phyloP scores from a whole-genome alignment of 2,113 vertebrate genomes.

The Lophochroa leadbeateri region DNA sequence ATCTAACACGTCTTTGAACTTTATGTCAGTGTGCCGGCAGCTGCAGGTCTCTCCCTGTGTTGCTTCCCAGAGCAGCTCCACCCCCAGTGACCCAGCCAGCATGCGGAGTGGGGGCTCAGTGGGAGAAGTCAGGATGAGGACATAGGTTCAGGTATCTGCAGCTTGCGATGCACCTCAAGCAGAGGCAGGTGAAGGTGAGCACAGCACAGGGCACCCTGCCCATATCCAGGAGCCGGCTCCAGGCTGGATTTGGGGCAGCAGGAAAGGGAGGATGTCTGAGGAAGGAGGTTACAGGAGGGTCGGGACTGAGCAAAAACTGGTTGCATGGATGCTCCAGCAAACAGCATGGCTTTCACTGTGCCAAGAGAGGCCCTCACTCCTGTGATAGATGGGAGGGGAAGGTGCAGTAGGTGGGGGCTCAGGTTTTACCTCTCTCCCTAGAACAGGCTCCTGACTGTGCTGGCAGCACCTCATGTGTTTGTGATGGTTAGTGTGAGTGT shows the following conservation, averaged over 20 bases:
- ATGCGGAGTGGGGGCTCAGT: accelerated
- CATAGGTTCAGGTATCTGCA: accelerated
- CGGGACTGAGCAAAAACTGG: neutral
- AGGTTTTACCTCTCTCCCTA: neutral
- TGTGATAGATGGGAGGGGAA: neutral
- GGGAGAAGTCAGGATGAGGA: neutral
- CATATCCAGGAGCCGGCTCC: accelerated
- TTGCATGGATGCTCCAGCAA: neutral
- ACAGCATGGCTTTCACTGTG: neutral
- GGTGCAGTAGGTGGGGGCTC: accelerated
- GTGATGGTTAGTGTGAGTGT: accelerated
- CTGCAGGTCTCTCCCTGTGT: neutral
- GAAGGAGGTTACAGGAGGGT: neutral
- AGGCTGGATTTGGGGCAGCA: neutral
- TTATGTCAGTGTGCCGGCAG: neutral
- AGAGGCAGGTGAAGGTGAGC: neutral
- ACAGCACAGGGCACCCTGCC: neutral
- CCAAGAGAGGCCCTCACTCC: neutral
- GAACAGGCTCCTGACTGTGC: neutral
- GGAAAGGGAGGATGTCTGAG: neutral
- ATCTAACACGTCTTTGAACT: neutral
- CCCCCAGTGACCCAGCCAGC: neutral
- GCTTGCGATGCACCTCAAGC: accelerated
- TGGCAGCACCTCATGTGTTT: accelerated
- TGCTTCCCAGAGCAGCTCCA: neutral